A percentile compares a stretch with the other conserved stretches of the same genome.
Evolutionary conservation across 2,797 vertebrate species (phyloP).

Genomic region (Benthosema pterotum): DNA sequence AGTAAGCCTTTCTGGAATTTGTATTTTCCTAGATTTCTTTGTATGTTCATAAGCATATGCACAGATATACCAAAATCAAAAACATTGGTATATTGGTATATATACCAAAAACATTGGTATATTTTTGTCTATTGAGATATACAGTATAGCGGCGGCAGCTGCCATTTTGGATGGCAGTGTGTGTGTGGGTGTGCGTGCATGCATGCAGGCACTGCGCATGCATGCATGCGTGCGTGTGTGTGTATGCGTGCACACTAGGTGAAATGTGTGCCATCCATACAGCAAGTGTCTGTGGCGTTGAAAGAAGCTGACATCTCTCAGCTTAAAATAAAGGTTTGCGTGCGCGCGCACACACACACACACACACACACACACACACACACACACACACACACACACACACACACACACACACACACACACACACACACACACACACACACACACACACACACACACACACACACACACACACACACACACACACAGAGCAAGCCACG

Average conservation of each 20-base stretch:
- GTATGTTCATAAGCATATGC: neutral
- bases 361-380: slow-evolving; percentile 36
- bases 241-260: slow-evolving; percentile 4
- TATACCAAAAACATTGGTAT: too few relatives aligned
- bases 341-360: slow-evolving; percentile 7
- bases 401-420: slow-evolving; percentile 15
- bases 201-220: slow-evolving; percentile 5
- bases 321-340: slow-evolving; percentile 55
- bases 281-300: slow-evolving; percentile 24
- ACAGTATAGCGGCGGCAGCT: too few relatives aligned
- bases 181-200: slow-evolving; percentile 6
- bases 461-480: slow-evolving; percentile 21
- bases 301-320: slow-evolving; percentile 28
- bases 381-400: neutral
- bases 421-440: neutral
- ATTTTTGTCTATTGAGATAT: too few relatives aligned
- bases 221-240: neutral
- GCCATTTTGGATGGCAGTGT: too few relatives aligned
- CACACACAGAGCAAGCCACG: slow-evolving; percentile 50
- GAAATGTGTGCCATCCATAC: neutral
- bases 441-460: neutral
- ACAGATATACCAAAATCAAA: too few relatives aligned
- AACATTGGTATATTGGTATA: too few relatives aligned
- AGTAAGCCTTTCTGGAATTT: too few relatives aligned
- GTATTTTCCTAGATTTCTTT: neutral